These are phyloP conservation scores for Lysiphlebus fabarum DNA, from an alignment of 1,140 invertebrate species.

Conservation along the genomic window DNA sequence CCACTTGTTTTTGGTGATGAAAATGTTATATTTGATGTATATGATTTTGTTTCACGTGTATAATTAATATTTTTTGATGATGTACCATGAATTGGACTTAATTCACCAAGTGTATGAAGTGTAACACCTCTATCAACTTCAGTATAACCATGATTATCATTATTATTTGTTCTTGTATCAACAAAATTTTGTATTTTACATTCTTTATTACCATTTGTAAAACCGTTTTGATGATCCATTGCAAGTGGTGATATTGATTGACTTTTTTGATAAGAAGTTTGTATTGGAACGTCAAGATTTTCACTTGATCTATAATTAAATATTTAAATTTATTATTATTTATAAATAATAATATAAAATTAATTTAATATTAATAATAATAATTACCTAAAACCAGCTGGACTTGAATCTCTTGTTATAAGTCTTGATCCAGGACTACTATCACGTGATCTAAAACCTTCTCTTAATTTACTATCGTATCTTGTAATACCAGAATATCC, in stretches of 20 bases:
- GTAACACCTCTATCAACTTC: slow-evolving; percentile 47
- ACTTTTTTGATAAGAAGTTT: slow-evolving; percentile 43
- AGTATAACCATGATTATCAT: slow-evolving; percentile 38
- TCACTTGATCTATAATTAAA: slow-evolving; percentile 44
- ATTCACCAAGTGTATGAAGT: slow-evolving; percentile 35
- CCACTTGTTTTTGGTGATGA: slow-evolving; percentile 36
- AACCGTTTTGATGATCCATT: slow-evolving; percentile 53
- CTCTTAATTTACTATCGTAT: slow-evolving; percentile 74
- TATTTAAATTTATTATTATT: slow-evolving; percentile 9
- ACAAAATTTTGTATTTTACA: slow-evolving; percentile 43
- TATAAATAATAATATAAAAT: neutral
- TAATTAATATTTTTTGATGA: slow-evolving; percentile 27
- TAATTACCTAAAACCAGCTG: slow-evolving; percentile 58
- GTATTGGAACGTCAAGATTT: slow-evolving; percentile 40
- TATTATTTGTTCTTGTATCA: slow-evolving; percentile 37
- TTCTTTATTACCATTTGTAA: slow-evolving; percentile 46
- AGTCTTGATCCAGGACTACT: slow-evolving; percentile 62
- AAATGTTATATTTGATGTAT: slow-evolving; percentile 34
- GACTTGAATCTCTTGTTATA: slow-evolving; percentile 58
- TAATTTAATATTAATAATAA: slow-evolving; percentile 21
- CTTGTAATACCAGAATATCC: slow-evolving; percentile 82
- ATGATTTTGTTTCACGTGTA: slow-evolving; percentile 35
- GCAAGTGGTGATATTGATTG: slow-evolving; percentile 52
- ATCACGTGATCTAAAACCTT: slow-evolving; percentile 65
- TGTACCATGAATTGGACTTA: slow-evolving; percentile 42